Evolutionary conservation across 2,113 vertebrate species (phyloP).

Genomic region (Hippocampus comes): DNA sequence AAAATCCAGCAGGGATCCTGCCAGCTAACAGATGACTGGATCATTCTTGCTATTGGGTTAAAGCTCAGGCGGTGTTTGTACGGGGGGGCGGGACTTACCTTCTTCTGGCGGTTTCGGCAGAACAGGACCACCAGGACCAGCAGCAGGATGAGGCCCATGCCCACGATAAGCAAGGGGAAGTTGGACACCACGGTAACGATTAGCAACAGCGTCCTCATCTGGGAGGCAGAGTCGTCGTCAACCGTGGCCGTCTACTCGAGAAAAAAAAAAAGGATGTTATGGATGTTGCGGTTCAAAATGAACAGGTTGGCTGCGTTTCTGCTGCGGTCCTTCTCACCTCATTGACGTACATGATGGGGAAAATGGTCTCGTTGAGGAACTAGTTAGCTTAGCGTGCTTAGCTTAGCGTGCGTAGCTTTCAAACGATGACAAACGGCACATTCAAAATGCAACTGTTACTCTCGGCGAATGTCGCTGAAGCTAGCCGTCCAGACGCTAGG

Average conservation of each 20-base stretch:
- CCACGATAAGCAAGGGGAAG: slow-evolving; percentile 75
- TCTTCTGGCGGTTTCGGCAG: slow-evolving; percentile 74
- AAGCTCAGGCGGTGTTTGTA: background rate
- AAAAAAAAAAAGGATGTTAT: background rate
- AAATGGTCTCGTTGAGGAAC: slow-evolving; percentile 72
- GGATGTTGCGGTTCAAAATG: background rate
- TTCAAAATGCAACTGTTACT: background rate
- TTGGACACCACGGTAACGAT: slow-evolving; percentile 73
- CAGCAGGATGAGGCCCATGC: slow-evolving; percentile 71
- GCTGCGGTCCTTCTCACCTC: slow-evolving; percentile 60
- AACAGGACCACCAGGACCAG: slow-evolving; percentile 70
- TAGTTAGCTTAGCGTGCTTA: slow-evolving; percentile 5
- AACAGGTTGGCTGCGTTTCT: no score
- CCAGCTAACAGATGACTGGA: background rate
- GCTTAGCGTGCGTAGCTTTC: background rate
- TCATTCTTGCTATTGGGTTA: background rate
- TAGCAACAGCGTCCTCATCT: slow-evolving; percentile 72
- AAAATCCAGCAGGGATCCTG: background rate
- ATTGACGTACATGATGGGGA: slow-evolving; percentile 79
- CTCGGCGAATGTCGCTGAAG: background rate
- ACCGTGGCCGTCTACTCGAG: slow-evolving; percentile 68
- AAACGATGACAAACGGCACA: background rate
- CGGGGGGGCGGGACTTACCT: slow-evolving; percentile 52
- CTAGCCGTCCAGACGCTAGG: no score
- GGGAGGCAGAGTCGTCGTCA: slow-evolving; percentile 67